phyloP scores from a whole-genome alignment of 2,888 invertebrate species.

The Lasioglossum pauxillum region DNA sequence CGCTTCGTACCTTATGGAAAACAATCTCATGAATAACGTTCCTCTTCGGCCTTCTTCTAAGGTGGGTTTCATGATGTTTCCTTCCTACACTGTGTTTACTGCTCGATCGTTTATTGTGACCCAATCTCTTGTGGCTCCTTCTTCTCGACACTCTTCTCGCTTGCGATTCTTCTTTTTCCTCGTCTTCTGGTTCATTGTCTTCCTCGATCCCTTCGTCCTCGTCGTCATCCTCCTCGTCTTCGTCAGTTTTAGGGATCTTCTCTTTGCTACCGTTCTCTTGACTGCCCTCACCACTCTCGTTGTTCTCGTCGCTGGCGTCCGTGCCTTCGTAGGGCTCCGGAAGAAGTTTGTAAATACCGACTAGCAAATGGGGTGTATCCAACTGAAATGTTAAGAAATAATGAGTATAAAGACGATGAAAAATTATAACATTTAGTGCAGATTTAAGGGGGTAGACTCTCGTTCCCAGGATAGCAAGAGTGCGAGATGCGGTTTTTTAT shows the following conservation, averaged over 20 bases:
- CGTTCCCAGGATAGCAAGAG: too few relatives aligned
- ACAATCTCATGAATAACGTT: not conserved
- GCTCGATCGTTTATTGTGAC: not conserved
- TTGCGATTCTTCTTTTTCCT: not conserved
- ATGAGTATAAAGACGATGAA: not conserved
- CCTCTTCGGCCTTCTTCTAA: constrained; percentile 23
- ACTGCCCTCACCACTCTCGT: constrained; percentile 42
- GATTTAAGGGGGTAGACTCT: too few relatives aligned
- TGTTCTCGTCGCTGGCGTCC: constrained; percentile 45
- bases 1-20: not conserved
- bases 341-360: not conserved
- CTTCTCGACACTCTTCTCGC: not conserved
- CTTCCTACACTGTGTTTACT: not conserved
- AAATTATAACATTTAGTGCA: too few relatives aligned
- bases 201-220: not conserved
- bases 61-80: not conserved
- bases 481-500: too few relatives aligned
- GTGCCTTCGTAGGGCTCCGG: fast-evolving
- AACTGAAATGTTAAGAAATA: constrained; percentile 23
- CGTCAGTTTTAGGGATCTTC: not conserved
- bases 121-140: not conserved
- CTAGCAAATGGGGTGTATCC: not conserved
- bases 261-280: constrained; percentile 52
- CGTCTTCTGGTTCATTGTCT: not conserved
- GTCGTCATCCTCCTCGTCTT: constrained; percentile 1